phyloP scores from a whole-genome alignment of 2,797 vertebrate genomes.

The Geotrypetes seraphini region DNA sequence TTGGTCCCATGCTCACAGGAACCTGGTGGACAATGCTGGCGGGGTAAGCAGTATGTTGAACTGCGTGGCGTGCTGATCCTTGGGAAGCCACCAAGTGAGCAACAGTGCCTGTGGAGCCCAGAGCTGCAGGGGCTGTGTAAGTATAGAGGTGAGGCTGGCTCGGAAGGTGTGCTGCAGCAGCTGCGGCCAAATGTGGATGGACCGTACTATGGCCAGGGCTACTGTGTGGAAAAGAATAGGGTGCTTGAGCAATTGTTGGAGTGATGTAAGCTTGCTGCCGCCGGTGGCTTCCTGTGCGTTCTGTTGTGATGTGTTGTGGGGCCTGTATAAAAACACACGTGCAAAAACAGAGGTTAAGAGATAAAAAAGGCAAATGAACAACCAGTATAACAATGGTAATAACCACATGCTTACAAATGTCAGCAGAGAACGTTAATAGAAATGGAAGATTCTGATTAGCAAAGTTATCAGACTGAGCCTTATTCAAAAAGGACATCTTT shows the following conservation, averaged over 20 bases:
- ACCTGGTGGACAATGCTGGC: constrained; percentile 93
- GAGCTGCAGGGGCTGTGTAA: constrained; percentile 78
- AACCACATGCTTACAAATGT: no score
- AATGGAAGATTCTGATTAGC: no score
- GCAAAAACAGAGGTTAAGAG: constrained; percentile 14
- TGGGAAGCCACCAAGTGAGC: constrained; percentile 94
- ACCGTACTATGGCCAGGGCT: constrained; percentile 81
- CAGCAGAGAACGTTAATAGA: no score
- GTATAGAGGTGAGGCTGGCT: constrained; percentile 93
- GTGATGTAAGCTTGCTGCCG: constrained; percentile 96
- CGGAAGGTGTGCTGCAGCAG: constrained; percentile 74
- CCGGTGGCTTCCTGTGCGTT: constrained; percentile 77
- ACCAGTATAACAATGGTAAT: no score
- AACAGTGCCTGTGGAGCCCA: constrained; percentile 86
- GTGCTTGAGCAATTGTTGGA: constrained; percentile 87
- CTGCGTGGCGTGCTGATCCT: constrained; percentile 77
- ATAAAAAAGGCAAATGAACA: neutral
- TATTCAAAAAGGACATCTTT: no score
- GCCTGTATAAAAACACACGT: constrained; percentile 68
- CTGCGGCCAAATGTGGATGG: constrained; percentile 78
- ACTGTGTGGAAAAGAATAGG: constrained; percentile 90
- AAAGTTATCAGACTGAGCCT: no score
- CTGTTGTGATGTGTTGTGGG: constrained; percentile 83
- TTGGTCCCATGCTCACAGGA: constrained; percentile 89
- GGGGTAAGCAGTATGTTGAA: constrained; percentile 85